Percentiles rank a stretch among this genome's conserved stretches.
Conservation (phyloP, 2,797 vertebrate genomes). For the Chaetophractus vellerosus region DNA sequence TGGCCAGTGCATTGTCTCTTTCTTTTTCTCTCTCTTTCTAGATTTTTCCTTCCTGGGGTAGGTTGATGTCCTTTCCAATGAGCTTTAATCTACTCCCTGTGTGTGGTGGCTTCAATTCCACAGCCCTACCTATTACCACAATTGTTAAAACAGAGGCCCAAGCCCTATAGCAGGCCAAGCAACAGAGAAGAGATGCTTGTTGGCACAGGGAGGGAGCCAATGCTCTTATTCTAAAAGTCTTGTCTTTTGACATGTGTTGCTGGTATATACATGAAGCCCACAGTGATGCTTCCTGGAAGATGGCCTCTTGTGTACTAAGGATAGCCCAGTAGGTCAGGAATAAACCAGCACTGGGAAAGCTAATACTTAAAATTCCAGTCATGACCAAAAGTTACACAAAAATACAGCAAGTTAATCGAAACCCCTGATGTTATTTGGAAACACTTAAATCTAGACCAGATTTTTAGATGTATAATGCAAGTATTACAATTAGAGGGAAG, state of each 20-base stretch:
- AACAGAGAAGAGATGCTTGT: slow-evolving; percentile 37
- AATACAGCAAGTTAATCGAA: slow-evolving; percentile 71
- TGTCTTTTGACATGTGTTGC: background rate
- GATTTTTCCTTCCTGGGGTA: background rate
- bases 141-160: background rate
- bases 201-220: background rate
- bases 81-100: background rate
- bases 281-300: background rate
- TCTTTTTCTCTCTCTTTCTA: background rate
- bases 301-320: background rate
- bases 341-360: slow-evolving; percentile 2
- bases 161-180: background rate
- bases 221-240: slow-evolving; percentile 23
- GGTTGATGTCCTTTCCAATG: background rate
- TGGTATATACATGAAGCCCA: background rate
- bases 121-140: background rate
- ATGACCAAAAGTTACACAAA: slow-evolving; percentile 52
- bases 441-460: slow-evolving; percentile 79
- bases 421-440: slow-evolving; percentile 75
- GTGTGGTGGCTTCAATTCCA: slow-evolving; percentile 10
- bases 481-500: slow-evolving; percentile 72
- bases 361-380: slow-evolving; percentile 44
- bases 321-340: background rate
- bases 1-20: background rate
- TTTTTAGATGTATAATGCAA: slow-evolving; percentile 78